Evolutionary conservation across 2,113 vertebrate genomes (phyloP), one percentile per base, ranked within the genome.

Genomic region (Alosa alosa): DNA sequence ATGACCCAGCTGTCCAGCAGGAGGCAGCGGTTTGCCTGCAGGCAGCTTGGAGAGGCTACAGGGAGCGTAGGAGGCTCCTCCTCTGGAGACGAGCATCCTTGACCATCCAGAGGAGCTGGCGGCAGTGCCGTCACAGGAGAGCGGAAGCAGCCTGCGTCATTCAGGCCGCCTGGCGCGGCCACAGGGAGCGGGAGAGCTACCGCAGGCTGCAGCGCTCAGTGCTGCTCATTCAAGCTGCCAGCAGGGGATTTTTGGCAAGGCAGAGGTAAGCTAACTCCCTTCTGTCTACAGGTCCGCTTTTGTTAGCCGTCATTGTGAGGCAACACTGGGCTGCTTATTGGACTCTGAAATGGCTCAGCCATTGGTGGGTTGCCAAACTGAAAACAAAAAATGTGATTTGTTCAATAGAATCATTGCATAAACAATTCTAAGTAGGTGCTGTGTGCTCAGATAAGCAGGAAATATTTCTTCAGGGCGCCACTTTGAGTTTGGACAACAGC

Each of bases 21-120:
- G 91, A 52, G 88, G 98, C 98, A 0, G 97, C 96, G 0, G 0
- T 96, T 31, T 78, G 95, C 50, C 94, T 99, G 22, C 98, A 99
- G 90, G 90, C 93, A 0, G 94, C 94, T 89, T 99, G 98, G 98
- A 94, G 97, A 82, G 95, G 97, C 36, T 96, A 95, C 22, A 84
- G 92, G 85, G 95, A 93, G 85, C 95, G 96, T 41, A 95, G 92
- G 1, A 93, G 88, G 36, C 96, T 96, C 88, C 88, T 95, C 87
- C 94, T 94, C 86, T 95, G 96, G 91, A 96, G 93, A 18, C 84
- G 93, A 2, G 96, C 98, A 0, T 94, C 94, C 11, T 39, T 95
- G 4, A 88, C 97, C 55, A 96, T 99, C 83, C 98, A 99, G 94
- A 96, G 90, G 87, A 94, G 89, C n/a, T 98, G 97, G 97, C 95